A percentile compares a stretch with the other conserved stretches of the same genome.
phyloP scores from a whole-genome alignment of 2,113 vertebrate species.

The Theropithecus gelada region DNA sequence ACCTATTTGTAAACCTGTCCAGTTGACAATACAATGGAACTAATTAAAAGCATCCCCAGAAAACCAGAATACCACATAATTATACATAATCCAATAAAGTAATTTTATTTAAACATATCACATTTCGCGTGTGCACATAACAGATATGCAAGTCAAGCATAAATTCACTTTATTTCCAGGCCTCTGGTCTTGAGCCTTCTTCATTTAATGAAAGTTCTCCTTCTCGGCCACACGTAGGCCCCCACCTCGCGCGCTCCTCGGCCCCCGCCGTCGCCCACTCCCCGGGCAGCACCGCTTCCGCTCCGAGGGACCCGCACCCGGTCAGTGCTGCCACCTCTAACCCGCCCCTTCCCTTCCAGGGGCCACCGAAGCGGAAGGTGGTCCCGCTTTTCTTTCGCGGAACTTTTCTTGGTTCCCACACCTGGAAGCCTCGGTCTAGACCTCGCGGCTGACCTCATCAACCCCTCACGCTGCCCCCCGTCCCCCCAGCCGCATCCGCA shows the following conservation, averaged over 20 bases:
- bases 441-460: neutral
- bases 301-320: neutral
- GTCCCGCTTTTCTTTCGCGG: neutral
- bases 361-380: neutral
- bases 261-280: rapidly evolving
- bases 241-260: neutral
- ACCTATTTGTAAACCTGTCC: neutral
- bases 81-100: neutral
- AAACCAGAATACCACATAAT: neutral
- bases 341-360: neutral
- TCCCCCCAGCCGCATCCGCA: neutral
- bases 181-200: neutral
- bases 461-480: neutral
- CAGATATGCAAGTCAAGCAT: neutral
- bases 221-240: rapidly evolving
- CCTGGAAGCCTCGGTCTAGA: neutral
- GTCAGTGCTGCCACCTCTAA: rapidly evolving
- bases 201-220: rapidly evolving
- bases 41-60: neutral
- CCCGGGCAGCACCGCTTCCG: neutral
- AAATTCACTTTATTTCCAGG: neutral
- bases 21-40: neutral
- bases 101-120: neutral
- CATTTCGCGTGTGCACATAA: neutral
- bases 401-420: rapidly evolving